Evolutionary conservation across 2,888 invertebrate species (phyloP), one percentile per base, ranked within the genome.

Genomic region (Podotricha telesiphe): DNA sequence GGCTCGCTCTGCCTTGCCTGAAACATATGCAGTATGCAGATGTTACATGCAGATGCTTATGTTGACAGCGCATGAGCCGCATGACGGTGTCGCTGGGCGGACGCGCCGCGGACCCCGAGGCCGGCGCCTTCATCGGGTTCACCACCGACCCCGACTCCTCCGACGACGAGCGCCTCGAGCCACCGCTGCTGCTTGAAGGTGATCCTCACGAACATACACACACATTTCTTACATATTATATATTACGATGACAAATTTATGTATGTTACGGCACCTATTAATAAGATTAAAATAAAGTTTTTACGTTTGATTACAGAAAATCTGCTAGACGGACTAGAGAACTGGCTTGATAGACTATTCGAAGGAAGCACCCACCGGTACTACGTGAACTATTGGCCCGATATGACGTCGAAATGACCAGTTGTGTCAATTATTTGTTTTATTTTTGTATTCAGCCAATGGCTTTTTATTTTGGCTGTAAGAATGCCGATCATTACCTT

Each of bases 371-470:
- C 99, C 7, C 97, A 98, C 86, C 96, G 99, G 77, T 99, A 99
- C 92, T 97, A 98, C 88, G 96, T 99, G 79, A 98, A 98, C 89
- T 98, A 98, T 89, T 99, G 99, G 99, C 99, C 99, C n/a, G 98
- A 98, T 83, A 98, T 97, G 94, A 96, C 96, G 76, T 95, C 96
- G 82, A 97, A 97, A 91, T 97, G 95, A 91, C 75, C 69, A 10
- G 11, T 34, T 20, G 19, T 40, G 17, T 59, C 42, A 70, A 65
- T 63, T 61, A 22, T 50, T 71, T 67, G 70, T 66, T 71, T 72
- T 45, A 22, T 55, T 17, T 34, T 34, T 55, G 5, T 37, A 28
- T 55, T 40, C 67, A 20, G 69, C 59, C 65, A 40, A 20, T 42
- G 59, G 61, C 45, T 58, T 47, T 67, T 61, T 66, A 45, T 67